Evolutionary conservation across 2,888 invertebrate genomes (phyloP).

Genomic region (Amblyjoppa fuscipennis): DNA sequence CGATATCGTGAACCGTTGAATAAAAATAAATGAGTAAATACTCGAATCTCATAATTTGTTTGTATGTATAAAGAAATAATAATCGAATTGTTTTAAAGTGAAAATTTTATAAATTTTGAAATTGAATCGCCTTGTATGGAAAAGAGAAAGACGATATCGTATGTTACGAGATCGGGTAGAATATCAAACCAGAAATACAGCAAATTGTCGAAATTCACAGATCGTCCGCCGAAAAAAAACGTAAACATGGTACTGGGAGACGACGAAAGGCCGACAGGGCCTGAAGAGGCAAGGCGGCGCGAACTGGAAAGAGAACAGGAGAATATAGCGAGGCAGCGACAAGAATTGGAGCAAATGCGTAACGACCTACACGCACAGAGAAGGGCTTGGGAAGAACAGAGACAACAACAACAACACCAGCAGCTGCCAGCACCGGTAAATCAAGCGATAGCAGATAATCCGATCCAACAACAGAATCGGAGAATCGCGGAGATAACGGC

Average conservation of each 20-base stretch:
- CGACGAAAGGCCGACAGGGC: not conserved
- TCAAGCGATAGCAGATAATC: too few relatives aligned
- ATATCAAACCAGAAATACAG: conserved; percentile 10
- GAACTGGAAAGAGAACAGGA: not conserved
- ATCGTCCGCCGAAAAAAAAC: not conserved
- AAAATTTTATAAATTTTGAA: not conserved
- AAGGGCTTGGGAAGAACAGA: not conserved
- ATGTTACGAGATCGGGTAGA: conserved; percentile 15
- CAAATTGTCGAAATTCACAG: conserved; percentile 1
- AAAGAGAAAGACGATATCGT: not conserved
- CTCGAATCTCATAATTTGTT: not conserved
- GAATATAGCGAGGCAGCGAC: conserved; percentile 5
- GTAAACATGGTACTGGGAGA: not conserved
- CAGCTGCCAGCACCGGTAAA: too few relatives aligned
- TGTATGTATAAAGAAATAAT: not conserved
- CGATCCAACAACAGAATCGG: too few relatives aligned
- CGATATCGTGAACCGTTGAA: not conserved
- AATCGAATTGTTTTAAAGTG: not conserved
- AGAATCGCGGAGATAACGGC: too few relatives aligned
- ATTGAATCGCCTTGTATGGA: not conserved
- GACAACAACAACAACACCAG: too few relatives aligned
- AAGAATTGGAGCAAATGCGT: conserved; percentile 14
- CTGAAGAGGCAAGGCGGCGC: not conserved
- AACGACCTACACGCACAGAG: not conserved
- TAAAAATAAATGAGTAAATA: too few relatives aligned